Evolutionary conservation across 2,888 invertebrate species (phyloP), one percentile per base, ranked within the genome.

Genomic region (Neoitamus cyanurus): DNA sequence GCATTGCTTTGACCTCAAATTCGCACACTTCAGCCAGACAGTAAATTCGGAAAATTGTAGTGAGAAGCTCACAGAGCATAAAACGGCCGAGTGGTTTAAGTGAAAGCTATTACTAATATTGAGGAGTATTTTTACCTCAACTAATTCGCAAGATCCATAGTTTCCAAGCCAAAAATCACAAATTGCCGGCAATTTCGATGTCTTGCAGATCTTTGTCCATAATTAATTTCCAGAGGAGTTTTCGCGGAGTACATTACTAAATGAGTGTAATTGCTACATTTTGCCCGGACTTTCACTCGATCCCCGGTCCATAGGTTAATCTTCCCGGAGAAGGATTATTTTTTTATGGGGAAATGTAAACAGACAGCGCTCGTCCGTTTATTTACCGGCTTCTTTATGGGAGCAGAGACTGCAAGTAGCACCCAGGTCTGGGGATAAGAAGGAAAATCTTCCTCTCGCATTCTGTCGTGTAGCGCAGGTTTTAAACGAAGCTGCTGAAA

Each of bases 401-500:
- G 20, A 58, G 58, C 58, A 58, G 25, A 58, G 58, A 25, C 58
- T 58, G 25, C 58, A 58, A 58, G 58, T 58, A 58, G 58, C 58
- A 58, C 58, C 58, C 58, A 7, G 58, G 58, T 9, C 58, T 58
- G 58, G 70, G 70, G 31, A 30, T 70, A 70, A 70, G 31, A 36
- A 36, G 36, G 25, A 42, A 77, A 77, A 42, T 28, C n/a, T 75
- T 46, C 77, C 46, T 77, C 28, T 25, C 25, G 15, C 20, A 82
- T 83, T 73, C 83, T 75, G 75, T 75, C 83, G 68, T 85, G 83
- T 75, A 36, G 75, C 82, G 80, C 28, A 20, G 9, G 80, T 80
- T 34, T 80, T 68, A 85, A 85, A 68, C 58, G 75, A 85, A 83
- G 36, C 83, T 37, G 85, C 68, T 75, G 85, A 85, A 83, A 85